Conservation (phyloP, 2,888 invertebrate genomes). For the Sepiola atlantica region DNA sequence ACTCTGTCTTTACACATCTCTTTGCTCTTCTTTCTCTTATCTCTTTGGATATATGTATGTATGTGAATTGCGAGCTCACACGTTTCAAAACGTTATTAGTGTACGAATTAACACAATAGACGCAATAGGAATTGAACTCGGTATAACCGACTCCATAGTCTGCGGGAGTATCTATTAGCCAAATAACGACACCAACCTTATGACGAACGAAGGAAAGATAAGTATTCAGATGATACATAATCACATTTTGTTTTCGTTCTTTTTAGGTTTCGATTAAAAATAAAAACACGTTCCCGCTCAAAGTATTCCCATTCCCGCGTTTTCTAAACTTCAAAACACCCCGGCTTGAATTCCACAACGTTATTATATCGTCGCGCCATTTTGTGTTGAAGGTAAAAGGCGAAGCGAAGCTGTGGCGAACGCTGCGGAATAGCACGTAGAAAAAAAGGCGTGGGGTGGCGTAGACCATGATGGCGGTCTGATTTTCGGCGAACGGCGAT, state of each 20-base stretch:
- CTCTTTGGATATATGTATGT: too few species aligned
- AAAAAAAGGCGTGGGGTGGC: not conserved
- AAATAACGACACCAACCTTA: too few species aligned
- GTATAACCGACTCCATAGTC: too few species aligned
- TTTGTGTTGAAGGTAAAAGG: slow-evolving; percentile 21
- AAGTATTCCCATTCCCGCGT: not conserved
- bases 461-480: not conserved
- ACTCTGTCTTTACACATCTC: too few species aligned
- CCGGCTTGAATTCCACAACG: not conserved
- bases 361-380: not conserved
- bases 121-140: too few species aligned
- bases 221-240: not conserved
- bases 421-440: not conserved
- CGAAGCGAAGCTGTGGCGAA: not conserved
- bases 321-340: not conserved
- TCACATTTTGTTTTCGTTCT: not conserved
- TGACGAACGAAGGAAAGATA: not conserved
- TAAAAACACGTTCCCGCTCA: not conserved
- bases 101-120: too few species aligned
- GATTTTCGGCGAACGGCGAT: not conserved
- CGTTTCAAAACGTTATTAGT: too few species aligned
- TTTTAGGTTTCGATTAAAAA: not conserved
- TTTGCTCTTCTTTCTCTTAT: too few species aligned
- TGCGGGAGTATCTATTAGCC: too few species aligned
- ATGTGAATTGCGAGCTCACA: too few species aligned